Conservation (phyloP, 1,140 invertebrate genomes). For the Brachystomella parvula region DNA sequence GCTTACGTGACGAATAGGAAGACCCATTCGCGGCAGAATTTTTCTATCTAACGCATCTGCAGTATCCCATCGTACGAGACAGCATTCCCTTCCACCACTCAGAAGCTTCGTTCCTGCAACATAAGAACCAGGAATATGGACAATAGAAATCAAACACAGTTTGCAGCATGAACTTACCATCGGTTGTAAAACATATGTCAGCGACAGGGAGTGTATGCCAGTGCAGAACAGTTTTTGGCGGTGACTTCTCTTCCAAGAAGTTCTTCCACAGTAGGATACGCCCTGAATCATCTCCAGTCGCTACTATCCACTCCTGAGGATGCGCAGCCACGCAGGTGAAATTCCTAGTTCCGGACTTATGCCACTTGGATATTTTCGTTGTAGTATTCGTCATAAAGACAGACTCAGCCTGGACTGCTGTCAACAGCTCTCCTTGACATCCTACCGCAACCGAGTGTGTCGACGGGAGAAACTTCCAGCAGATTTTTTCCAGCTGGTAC, state of each 20-base stretch:
- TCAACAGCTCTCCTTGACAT: constrained; percentile 39
- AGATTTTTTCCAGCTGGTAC: constrained; percentile 19
- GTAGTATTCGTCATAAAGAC: constrained; percentile 43
- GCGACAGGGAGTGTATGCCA: constrained; percentile 71
- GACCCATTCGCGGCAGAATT: constrained; percentile 65
- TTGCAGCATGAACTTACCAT: constrained; percentile 45
- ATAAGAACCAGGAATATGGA: constrained; percentile 14
- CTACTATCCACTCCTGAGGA: constrained; percentile 56
- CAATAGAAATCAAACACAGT: too few relatives aligned
- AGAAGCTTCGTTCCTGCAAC: constrained; percentile 56
- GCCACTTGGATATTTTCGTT: constrained; percentile 31
- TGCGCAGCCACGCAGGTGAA: constrained; percentile 64
- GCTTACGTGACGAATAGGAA: constrained; percentile 58
- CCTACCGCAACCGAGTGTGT: constrained; percentile 31
- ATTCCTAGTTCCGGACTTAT: constrained; percentile 37
- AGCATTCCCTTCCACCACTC: constrained; percentile 68
- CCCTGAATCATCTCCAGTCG: constrained; percentile 63
- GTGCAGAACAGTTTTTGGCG: constrained; percentile 55
- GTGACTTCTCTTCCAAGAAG: constrained; percentile 28
- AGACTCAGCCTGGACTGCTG: constrained; percentile 40
- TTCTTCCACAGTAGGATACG: constrained; percentile 52
- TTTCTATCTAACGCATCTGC: constrained; percentile 49
- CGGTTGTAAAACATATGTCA: constrained; percentile 58
- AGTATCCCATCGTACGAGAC: constrained; percentile 69
- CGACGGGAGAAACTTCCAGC: constrained; percentile 18